Evolutionary conservation across 2,888 invertebrate species (phyloP), one percentile per base, ranked within the genome.

Genomic region (Drosophila melanocephala): DNA sequence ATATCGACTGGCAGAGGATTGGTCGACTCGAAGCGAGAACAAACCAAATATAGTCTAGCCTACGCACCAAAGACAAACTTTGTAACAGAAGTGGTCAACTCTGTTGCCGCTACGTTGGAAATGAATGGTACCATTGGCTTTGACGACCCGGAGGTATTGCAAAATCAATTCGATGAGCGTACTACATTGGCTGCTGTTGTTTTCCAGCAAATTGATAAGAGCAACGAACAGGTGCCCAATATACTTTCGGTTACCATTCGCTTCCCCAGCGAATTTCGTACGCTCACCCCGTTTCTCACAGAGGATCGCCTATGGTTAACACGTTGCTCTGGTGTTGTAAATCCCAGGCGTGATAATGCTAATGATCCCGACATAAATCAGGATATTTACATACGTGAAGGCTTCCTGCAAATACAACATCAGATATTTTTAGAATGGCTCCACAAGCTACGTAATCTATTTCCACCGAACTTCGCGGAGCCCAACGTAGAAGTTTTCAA

Each of bases 351-450:
- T 5, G 83, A 84, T 7, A 73, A 79, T 60, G 66, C 58, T 4
- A 42, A 64, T 3, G 72, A 79, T 44, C 4, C 58, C 0, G 30
- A 77, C 5, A 44, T 33, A 0, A 47, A 80, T 22, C 81, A 77
- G 52, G 92, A 92, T 70, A 78, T 91, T n/a, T 92, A 92, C 56
- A 79, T 89, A 50, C 84, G 87, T 2, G 92, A 92, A 57, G 92
- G 92, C 0, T 92, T 92, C 53, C 78, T 92, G 2, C 92, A 91
- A 62, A 50, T 92, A 33, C 90, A 92, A 60, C 91, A 91, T 66
- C 77, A 80, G 37, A 68, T 92, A 35, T 92, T 92, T 73, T 0
- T 77, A 0, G 79, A 81, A 64, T 92, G 92, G 90, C 79, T 75
- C 68, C 58, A 63, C n/a, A 52, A 14, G 14, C 12, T 84, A n/a